These are phyloP conservation scores for Nemoura dubitans DNA, from an alignment of 2,888 invertebrate species.

Conservation along the genomic window DNA sequence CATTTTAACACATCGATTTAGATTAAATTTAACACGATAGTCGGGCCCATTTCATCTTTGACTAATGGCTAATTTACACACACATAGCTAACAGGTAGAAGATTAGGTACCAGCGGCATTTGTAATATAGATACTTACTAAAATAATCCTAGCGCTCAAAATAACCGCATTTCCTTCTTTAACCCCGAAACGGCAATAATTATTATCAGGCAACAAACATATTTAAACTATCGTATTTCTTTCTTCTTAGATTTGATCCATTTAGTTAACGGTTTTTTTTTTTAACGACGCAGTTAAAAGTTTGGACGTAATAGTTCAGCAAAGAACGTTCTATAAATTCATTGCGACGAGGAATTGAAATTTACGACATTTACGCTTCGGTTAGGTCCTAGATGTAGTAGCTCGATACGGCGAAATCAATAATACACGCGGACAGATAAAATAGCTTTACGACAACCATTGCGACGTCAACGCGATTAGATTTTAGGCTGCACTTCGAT, in stretches of 20 bases:
- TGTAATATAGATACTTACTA: slow-evolving; percentile 30
- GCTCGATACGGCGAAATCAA: neutral
- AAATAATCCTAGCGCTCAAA: slow-evolving; percentile 49
- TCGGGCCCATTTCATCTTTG: neutral
- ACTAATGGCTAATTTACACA: neutral
- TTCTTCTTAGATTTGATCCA: neutral
- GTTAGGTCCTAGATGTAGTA: neutral
- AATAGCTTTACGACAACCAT: slow-evolving; percentile 26
- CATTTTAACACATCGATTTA: slow-evolving; percentile 13
- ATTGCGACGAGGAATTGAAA: slow-evolving; percentile 46
- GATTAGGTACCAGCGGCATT: neutral
- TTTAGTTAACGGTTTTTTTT: slow-evolving; percentile 24
- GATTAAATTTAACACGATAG: slow-evolving; percentile 9
- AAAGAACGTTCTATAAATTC: slow-evolving; percentile 13
- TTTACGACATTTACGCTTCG: slow-evolving; percentile 51
- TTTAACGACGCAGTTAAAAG: neutral
- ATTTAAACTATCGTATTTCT: neutral
- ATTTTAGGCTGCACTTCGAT: neutral
- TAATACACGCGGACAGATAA: slow-evolving; percentile 38
- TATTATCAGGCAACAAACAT: slow-evolving; percentile 45
- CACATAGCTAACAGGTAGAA: slow-evolving; percentile 20
- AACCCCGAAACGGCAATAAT: slow-evolving; percentile 19
- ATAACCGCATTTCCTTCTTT: slow-evolving; percentile 44
- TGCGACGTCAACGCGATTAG: neutral
- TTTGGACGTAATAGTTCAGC: slow-evolving; percentile 50